Evolutionary conservation across 2,888 invertebrate genomes (phyloP).

Genomic region (Vannuccia rotundouncinata): DNA sequence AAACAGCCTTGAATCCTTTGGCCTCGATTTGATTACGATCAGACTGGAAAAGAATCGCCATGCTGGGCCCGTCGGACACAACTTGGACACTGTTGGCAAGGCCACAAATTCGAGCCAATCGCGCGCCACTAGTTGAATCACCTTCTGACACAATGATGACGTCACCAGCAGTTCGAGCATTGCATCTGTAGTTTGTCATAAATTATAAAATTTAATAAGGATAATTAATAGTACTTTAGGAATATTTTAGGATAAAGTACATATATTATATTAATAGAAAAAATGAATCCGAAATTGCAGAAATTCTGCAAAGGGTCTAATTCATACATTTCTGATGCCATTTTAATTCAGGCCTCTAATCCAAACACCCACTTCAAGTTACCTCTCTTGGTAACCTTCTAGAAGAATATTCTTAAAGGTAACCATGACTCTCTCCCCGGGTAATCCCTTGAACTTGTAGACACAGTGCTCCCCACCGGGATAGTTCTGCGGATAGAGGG

Average conservation of each 20-base stretch:
- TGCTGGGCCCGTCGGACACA: slow-evolving; percentile 24
- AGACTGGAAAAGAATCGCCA: slow-evolving; percentile 21
- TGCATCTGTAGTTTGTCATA: not conserved
- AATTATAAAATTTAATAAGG: too few relatives aligned
- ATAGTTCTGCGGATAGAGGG: slow-evolving; percentile 55
- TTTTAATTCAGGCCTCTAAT: too few relatives aligned
- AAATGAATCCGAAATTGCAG: too few relatives aligned
- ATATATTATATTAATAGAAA: too few relatives aligned
- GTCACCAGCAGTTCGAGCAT: not conserved
- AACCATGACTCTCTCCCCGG: slow-evolving; percentile 51
- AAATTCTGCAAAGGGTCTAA: too few relatives aligned
- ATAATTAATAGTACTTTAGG: too few relatives aligned
- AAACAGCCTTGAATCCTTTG: slow-evolving; percentile 30
- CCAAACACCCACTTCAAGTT: too few relatives aligned
- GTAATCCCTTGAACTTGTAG: slow-evolving; percentile 54
- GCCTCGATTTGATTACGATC: slow-evolving; percentile 25
- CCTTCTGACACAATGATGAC: slow-evolving; percentile 30
- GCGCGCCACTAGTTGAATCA: slow-evolving; percentile 8
- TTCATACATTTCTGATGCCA: too few relatives aligned
- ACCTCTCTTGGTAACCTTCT: slow-evolving; percentile 34
- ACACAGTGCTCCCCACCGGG: slow-evolving; percentile 53
- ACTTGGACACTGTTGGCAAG: slow-evolving; percentile 31
- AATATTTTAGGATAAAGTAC: too few relatives aligned
- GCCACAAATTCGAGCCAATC: slow-evolving; percentile 30
- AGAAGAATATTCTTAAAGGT: slow-evolving; percentile 51